These are phyloP conservation scores for Pteria penguin DNA, from an alignment of 2,888 invertebrate genomes.

Conservation along the genomic window DNA sequence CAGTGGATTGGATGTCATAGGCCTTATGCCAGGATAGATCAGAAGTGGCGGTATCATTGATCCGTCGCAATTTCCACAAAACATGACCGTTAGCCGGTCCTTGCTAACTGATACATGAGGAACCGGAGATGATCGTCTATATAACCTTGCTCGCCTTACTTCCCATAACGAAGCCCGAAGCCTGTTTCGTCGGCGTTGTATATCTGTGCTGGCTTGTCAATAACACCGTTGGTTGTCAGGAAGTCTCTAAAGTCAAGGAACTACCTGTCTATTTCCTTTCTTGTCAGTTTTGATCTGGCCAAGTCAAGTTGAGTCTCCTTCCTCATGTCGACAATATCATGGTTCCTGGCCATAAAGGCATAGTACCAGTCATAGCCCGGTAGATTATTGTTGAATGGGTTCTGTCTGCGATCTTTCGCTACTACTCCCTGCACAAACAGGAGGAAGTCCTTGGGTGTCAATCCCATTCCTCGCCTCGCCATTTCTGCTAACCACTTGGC, in stretches of 20 bases:
- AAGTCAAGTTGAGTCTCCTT: constrained; percentile 31
- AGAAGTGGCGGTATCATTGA: background rate
- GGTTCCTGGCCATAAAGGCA: constrained; percentile 33
- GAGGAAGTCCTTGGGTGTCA: constrained; percentile 35
- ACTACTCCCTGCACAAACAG: constrained; percentile 35
- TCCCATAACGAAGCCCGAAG: background rate
- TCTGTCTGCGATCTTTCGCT: constrained; percentile 25
- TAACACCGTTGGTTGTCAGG: too few relatives aligned
- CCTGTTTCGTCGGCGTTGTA: too few relatives aligned
- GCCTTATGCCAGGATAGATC: background rate
- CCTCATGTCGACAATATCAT: constrained; percentile 20
- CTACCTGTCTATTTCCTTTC: too few relatives aligned
- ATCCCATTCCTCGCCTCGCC: constrained; percentile 39
- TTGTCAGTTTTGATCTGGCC: constrained; percentile 27
- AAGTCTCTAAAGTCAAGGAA: too few relatives aligned
- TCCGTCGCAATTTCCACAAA: background rate
- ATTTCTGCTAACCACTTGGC: constrained; percentile 40
- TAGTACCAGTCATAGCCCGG: constrained; percentile 34
- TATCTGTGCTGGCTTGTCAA: too few relatives aligned
- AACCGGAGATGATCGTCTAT: background rate
- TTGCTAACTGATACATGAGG: background rate
- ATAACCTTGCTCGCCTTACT: background rate
- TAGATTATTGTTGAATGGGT: constrained; percentile 20
- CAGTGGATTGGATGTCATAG: constrained; percentile 28
- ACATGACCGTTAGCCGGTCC: background rate